Conservation (phyloP, 2,888 invertebrate genomes). For the Tortrix viridana region DNA sequence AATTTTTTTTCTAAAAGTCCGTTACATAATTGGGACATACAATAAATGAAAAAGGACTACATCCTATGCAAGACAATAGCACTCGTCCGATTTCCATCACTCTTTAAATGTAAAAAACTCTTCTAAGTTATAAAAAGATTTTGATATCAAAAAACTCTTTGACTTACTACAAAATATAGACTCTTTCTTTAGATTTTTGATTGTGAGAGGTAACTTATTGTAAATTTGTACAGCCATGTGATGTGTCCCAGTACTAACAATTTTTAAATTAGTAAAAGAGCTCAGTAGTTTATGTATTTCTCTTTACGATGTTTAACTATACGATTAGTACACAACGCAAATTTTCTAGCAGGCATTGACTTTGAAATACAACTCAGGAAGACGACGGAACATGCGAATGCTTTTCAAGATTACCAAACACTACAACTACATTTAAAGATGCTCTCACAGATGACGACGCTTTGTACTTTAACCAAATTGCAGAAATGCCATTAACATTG, state of each 20-base stretch:
- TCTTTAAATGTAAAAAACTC: too few relatives aligned
- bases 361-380: conserved; percentile 41
- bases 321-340: conserved; percentile 44
- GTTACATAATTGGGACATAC: conserved; percentile 41
- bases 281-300: too few relatives aligned
- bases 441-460: background rate
- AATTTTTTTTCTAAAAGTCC: conserved; percentile 40
- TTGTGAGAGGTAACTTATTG: too few relatives aligned
- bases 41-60: conserved; percentile 36
- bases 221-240: too few relatives aligned
- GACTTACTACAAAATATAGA: too few relatives aligned
- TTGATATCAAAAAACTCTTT: too few relatives aligned
- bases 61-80: conserved; percentile 3
- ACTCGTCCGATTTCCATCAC: conserved; percentile 23
- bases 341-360: conserved; percentile 44
- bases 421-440: background rate
- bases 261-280: too few relatives aligned
- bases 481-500: conserved; percentile 34
- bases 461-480: conserved; percentile 35
- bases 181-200: too few relatives aligned
- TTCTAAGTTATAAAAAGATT: too few relatives aligned
- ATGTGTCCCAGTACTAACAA: too few relatives aligned
- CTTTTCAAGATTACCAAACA: conserved; percentile 24
- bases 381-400: conserved; percentile 38
- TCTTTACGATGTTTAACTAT: too few relatives aligned